phyloP scores from a whole-genome alignment of 1,140 invertebrate genomes.

The Caenorhabditis brenneri region DNA sequence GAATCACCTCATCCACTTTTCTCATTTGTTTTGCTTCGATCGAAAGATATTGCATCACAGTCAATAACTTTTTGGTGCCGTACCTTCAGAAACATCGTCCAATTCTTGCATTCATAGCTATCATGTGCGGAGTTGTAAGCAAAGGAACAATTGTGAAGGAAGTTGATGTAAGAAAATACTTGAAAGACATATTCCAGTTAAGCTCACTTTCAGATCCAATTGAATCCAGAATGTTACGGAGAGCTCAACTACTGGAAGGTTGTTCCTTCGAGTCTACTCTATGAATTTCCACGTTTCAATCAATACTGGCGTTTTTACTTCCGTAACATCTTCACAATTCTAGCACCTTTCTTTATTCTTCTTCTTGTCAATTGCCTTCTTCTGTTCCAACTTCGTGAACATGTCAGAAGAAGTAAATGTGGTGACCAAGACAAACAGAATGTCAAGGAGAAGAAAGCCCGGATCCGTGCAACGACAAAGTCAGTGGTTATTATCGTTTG shows the following conservation, averaged over 20 bases:
- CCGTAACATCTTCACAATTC: slow-evolving; percentile 44
- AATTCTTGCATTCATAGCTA: slow-evolving; percentile 40
- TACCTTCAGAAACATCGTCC: slow-evolving; percentile 43
- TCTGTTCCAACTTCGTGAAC: slow-evolving; percentile 23
- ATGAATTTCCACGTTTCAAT: neutral
- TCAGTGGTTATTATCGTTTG: slow-evolving; percentile 46
- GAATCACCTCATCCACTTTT: slow-evolving; percentile 54
- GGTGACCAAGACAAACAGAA: slow-evolving; percentile 38
- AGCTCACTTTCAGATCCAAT: slow-evolving; percentile 27
- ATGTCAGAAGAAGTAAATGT: neutral
- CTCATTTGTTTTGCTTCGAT: slow-evolving; percentile 54
- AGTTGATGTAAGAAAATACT: slow-evolving; percentile 2
- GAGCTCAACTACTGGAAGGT: slow-evolving; percentile 9
- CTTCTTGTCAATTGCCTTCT: slow-evolving; percentile 32
- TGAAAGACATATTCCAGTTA: neutral
- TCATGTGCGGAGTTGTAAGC: slow-evolving; percentile 44
- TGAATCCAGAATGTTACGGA: slow-evolving; percentile 3
- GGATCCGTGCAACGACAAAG: slow-evolving; percentile 28
- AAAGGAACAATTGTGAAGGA: slow-evolving; percentile 46
- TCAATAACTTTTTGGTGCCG: slow-evolving; percentile 43
- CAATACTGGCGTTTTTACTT: slow-evolving; percentile 41
- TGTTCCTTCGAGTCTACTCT: neutral
- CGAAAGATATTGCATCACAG: slow-evolving; percentile 51
- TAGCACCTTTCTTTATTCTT: slow-evolving; percentile 46
- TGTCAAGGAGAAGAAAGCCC: slow-evolving; percentile 46